Percentiles rank a stretch among this genome's conserved stretches.
Conservation (phyloP, 2,113 vertebrate species). For the Daboia siamensis region DNA sequence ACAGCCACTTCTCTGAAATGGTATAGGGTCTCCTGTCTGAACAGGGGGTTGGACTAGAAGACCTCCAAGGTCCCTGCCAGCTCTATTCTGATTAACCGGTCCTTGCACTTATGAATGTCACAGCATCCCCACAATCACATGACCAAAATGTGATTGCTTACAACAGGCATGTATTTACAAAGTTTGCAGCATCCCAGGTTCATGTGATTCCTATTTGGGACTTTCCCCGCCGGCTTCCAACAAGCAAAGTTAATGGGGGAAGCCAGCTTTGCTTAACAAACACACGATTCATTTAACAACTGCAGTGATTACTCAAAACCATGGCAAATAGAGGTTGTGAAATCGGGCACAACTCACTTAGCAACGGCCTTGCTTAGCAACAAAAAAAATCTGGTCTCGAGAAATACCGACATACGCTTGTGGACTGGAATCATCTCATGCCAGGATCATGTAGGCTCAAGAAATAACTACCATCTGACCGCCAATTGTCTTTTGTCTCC, state of each 20-base stretch:
- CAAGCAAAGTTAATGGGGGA: neutral
- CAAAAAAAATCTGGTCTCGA: neutral
- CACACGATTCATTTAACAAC: neutral
- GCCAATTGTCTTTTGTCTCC: neutral
- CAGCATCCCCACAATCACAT: too few relatives aligned
- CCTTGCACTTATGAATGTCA: too few relatives aligned
- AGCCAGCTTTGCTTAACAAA: neutral
- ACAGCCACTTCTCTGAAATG: too few relatives aligned
- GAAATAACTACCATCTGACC: neutral
- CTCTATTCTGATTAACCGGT: too few relatives aligned
- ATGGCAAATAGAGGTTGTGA: neutral
- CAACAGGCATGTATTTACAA: too few relatives aligned
- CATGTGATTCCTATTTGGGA: neutral
- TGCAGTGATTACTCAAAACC: neutral
- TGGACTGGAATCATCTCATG: neutral
- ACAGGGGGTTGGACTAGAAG: too few relatives aligned
- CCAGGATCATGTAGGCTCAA: neutral
- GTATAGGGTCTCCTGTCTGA: too few relatives aligned
- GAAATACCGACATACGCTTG: neutral
- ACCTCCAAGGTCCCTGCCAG: too few relatives aligned
- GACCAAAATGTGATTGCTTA: too few relatives aligned
- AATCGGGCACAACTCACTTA: neutral
- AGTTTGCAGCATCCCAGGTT: too few relatives aligned
- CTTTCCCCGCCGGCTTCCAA: neutral
- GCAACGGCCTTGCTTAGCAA: neutral